Evolutionary conservation across 2,113 vertebrate genomes (phyloP), one percentile per base, ranked within the genome.

Genomic region (Misgurnus mizolepis): DNA sequence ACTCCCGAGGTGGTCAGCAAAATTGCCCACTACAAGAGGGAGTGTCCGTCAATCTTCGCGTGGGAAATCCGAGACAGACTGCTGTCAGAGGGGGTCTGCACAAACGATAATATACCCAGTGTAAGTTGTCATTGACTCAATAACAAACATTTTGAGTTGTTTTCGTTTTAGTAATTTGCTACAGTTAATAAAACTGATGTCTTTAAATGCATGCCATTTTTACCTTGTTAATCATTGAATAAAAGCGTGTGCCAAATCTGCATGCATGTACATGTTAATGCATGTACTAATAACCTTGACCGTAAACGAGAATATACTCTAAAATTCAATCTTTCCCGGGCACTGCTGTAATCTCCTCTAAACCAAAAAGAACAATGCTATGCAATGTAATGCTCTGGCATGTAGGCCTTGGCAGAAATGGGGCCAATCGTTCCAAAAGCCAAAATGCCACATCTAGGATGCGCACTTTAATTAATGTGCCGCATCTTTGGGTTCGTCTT

Each of bases 11-110:
- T 99, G 91, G 98, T 99, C 87, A 95, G 95, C 85, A 99, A 96
- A 92, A 99, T 99, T 86, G 96, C 97, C 82, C 96, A 97, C 88
- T 99, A 97, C 93, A 99, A 99, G 90, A 94, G 97, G 91, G 98
- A 99, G 95, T 99, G 98, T 89, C 98, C 97, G 45, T 99, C 98
- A 87, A 99, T 99, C 90, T 99, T 99, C 85, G 98, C 97, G 88
- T 99, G 98, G 98, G 98, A 99, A 93, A 99, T 99, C 90, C 95
- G 98, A 93, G 98, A 99, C 94, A 95, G 97, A 88, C 94, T 99
- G 91, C 92, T 99, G 84, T 98, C 97, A 73, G 98, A 99, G 91
- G 97, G 96, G 89, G 94, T 96, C 94, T 99, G 98, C 92, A 98
- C 97, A 90, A 99, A 97, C 92, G 98, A 99, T 92, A 99, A 99